Evolutionary conservation across 2,113 vertebrate genomes (phyloP).

Genomic region (Baryphthengus martii): DNA sequence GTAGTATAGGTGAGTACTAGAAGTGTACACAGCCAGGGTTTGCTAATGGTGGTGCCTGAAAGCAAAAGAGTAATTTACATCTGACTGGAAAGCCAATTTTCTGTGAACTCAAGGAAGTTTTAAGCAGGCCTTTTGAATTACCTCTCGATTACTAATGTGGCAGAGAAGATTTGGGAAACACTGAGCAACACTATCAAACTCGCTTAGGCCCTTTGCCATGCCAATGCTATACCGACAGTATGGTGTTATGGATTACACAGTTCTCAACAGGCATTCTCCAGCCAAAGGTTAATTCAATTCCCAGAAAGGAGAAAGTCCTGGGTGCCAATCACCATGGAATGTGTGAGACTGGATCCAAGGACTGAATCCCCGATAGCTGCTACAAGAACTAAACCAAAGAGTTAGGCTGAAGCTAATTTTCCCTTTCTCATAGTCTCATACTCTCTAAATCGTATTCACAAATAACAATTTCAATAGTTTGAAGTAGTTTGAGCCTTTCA

Average conservation of each 20-base stretch:
- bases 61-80: neutral
- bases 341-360: neutral
- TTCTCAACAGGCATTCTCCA: neutral
- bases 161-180: neutral
- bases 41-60: neutral
- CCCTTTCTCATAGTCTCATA: neutral
- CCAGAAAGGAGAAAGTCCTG: neutral
- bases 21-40: neutral
- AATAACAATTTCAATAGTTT: neutral
- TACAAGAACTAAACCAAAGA: neutral
- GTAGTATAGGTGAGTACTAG: neutral
- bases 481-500: neutral
- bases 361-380: neutral
- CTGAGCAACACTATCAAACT: neutral
- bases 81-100: neutral
- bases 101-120: neutral
- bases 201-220: neutral
- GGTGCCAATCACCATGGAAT: neutral
- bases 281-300: conserved; percentile 15
- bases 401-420: neutral
- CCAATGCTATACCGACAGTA: neutral
- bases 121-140: neutral
- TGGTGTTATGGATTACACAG: neutral
- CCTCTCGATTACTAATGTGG: neutral
- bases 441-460: neutral